A percentile compares a stretch with the other conserved stretches of the same genome.
These are phyloP conservation scores for Typhlichthys eigenmanni DNA, from an alignment of 2,797 vertebrate genomes.

Conservation along the genomic window DNA sequence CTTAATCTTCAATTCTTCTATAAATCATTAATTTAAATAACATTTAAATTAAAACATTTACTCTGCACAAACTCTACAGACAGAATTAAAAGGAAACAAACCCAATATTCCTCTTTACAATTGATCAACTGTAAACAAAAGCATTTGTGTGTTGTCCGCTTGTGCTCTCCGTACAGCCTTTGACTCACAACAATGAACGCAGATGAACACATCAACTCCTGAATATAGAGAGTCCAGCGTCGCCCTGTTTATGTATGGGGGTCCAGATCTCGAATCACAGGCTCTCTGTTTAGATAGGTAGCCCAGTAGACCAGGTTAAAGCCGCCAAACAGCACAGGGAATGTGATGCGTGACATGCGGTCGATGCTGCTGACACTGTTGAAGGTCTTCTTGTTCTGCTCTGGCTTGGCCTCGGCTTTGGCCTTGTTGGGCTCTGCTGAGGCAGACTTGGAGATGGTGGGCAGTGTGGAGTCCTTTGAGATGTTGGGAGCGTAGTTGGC, in stretches of 20 bases:
- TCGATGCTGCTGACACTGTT: conserved; percentile 97
- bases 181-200: neutral
- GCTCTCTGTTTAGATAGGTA: conserved; percentile 92
- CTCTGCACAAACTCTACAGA: no score
- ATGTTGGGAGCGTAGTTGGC: conserved; percentile 92
- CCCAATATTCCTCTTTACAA: no score
- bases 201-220: conserved; percentile 9
- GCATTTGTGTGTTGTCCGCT: neutral
- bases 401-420: conserved; percentile 80
- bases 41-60: no score
- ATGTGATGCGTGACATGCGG: conserved; percentile 95
- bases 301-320: conserved; percentile 97
- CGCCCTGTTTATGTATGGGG: conserved; percentile 72
- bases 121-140: no score
- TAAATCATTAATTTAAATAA: no score
- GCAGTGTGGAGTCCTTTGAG: conserved; percentile 87
- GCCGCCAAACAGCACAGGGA: conserved; percentile 91
- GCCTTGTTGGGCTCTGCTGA: conserved; percentile 80
- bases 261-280: conserved; percentile 83
- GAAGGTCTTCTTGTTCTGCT: conserved; percentile 91
- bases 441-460: conserved; percentile 85
- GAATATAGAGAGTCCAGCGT: conserved; percentile 12
- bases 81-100: no score
- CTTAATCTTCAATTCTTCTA: no score
- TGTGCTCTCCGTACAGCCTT: neutral